Conservation (phyloP, 2,797 vertebrate species). For the Lepus townsendii region DNA sequence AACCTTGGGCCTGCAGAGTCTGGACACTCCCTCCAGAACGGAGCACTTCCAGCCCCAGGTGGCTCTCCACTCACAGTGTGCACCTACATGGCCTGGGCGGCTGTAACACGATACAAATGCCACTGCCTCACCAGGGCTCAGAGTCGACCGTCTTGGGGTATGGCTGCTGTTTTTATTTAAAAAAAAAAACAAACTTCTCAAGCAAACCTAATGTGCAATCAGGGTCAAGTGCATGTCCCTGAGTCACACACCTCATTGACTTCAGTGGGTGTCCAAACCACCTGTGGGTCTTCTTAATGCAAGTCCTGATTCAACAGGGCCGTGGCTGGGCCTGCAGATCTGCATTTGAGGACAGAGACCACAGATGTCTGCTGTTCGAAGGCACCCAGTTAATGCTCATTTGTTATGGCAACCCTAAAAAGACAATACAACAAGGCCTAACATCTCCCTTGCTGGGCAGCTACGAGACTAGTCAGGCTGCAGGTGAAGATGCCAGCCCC, state of each 20-base stretch:
- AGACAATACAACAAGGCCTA: neutral
- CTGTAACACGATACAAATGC: neutral
- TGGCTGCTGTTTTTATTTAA: neutral
- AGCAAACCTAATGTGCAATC: neutral
- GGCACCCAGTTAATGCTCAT: neutral
- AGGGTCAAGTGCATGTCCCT: no score
- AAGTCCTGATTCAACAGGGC: neutral
- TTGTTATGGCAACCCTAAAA: neutral
- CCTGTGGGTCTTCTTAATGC: neutral
- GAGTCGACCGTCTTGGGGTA: neutral
- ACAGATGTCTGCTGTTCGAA: neutral
- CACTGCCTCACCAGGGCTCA: neutral
- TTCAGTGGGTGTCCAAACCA: neutral
- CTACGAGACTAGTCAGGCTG: neutral
- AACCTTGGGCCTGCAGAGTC: neutral
- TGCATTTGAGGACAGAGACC: neutral
- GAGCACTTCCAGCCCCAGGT: neutral
- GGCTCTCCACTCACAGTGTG: neutral
- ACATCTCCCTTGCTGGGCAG: neutral
- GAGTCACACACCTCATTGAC: neutral
- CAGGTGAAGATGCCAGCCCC: neutral
- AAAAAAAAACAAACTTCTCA: neutral
- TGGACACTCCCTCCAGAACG: neutral
- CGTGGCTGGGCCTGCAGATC: neutral
- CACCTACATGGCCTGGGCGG: neutral